Conservation (phyloP, 2,888 invertebrate genomes). For the Hypena proboscidalis region DNA sequence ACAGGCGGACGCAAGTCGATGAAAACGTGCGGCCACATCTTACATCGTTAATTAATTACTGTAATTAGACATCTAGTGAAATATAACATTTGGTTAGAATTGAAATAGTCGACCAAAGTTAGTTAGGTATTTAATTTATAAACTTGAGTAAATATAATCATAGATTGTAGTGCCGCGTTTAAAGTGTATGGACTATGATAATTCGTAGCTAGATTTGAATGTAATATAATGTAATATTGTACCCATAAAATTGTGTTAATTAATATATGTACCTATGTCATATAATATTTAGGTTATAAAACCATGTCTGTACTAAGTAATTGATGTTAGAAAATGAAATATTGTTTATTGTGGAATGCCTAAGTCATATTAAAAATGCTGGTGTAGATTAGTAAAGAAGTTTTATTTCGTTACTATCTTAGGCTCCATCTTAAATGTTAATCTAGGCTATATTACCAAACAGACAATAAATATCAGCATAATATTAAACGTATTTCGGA, state of each 20-base stretch:
- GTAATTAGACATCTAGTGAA: constrained; percentile 35
- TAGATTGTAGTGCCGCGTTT: constrained; percentile 27
- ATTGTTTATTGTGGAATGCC: constrained; percentile 53
- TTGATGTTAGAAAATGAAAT: constrained; percentile 24
- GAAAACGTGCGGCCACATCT: constrained; percentile 18
- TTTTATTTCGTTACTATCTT: constrained; percentile 6
- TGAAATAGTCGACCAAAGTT: constrained; percentile 65
- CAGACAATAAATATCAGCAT: no score
- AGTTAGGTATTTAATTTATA: constrained; percentile 51
- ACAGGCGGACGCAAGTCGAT: constrained; percentile 60
- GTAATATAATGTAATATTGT: constrained; percentile 13
- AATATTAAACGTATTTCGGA: no score
- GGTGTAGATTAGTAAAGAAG: constrained; percentile 28
- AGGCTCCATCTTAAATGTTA: no score
- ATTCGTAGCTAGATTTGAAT: constrained; percentile 11
- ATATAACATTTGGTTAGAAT: constrained; percentile 43
- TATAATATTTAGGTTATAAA: constrained; percentile 16
- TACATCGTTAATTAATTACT: constrained; percentile 9
- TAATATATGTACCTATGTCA: constrained; percentile 6
- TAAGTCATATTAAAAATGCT: constrained; percentile 65
- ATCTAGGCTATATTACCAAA: no score
- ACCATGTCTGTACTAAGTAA: constrained; percentile 22
- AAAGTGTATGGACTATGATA: constrained; percentile 23
- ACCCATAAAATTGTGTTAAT: constrained; percentile 23
- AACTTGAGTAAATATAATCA: constrained; percentile 17